Evolutionary conservation across 1,140 invertebrate species (phyloP).

Genomic region (Drosophila pectinifera): DNA sequence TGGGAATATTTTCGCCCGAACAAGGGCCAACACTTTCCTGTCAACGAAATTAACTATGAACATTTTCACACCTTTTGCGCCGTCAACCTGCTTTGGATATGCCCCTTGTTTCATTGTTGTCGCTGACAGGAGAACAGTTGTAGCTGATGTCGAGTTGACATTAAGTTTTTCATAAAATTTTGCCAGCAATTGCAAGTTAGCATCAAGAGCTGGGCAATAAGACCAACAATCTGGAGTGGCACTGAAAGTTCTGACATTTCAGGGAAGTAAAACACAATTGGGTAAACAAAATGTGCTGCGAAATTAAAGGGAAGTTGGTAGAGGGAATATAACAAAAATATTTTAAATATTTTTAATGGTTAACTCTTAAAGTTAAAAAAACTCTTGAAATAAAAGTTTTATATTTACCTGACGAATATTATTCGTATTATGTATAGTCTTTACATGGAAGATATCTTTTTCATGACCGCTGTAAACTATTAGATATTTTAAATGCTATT

Average conservation of each 20-base stretch:
- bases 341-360: not conserved
- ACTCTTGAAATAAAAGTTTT: no score
- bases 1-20: not conserved
- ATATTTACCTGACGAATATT: no score
- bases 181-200: slow-evolving; percentile 16
- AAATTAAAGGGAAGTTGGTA: not conserved
- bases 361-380: no score
- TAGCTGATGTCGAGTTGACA: slow-evolving; percentile 60
- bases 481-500: no score
- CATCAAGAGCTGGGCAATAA: slow-evolving; percentile 1
- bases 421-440: no score
- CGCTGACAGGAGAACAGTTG: slow-evolving; percentile 51
- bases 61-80: slow-evolving; percentile 32
- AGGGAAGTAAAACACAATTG: slow-evolving; percentile 8
- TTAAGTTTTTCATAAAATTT: slow-evolving; percentile 56
- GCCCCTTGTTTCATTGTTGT: slow-evolving; percentile 8
- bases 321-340: not conserved
- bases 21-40: slow-evolving; percentile 2
- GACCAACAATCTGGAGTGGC: slow-evolving; percentile 26
- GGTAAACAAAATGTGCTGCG: slow-evolving; percentile 6
- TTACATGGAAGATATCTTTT: no score
- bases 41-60: slow-evolving; percentile 25
- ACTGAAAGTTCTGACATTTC: slow-evolving; percentile 30
- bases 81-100: slow-evolving; percentile 9
- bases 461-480: no score